A percentile compares a stretch with the other conserved stretches of the same genome.
Evolutionary conservation across 30 jellyfish, hydroid and myxozoan genomes (phyloP).

Genomic region (Cassiopea xamachana): DNA sequence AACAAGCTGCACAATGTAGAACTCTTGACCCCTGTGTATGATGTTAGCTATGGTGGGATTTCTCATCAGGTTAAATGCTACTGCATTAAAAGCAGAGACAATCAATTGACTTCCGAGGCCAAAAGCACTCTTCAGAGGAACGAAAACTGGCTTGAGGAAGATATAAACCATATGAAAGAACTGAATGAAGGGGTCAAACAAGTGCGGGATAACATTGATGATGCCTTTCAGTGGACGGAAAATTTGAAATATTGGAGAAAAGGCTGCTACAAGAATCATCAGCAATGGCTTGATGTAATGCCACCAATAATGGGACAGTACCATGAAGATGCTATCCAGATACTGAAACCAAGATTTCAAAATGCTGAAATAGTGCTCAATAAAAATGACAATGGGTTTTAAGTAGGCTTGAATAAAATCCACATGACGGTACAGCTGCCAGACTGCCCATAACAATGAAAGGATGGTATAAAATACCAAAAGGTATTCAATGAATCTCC

Average conservation of each 20-base stretch:
- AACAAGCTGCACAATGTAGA: conserved; percentile 62
- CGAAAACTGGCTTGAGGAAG: conserved; percentile 75
- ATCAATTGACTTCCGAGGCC: conserved; percentile 17
- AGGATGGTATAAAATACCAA: conserved; percentile 80
- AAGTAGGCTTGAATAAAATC: conserved; percentile 83
- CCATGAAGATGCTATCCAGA: conserved; percentile 74
- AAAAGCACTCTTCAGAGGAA: conserved; percentile 60
- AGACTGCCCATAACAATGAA: conserved; percentile 94
- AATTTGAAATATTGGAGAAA: conserved; percentile 66
- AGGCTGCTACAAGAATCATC: conserved; percentile 77
- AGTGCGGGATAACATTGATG: conserved; percentile 66
- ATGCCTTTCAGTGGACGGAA: conserved; percentile 89
- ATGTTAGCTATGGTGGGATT: conserved; percentile 54
- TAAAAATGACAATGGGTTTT: conserved; percentile 74
- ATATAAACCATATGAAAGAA: conserved; percentile 56
- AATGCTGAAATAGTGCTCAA: conserved; percentile 79
- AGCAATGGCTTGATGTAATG: conserved; percentile 85
- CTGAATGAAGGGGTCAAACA: conserved; percentile 82
- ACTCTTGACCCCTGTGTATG: conserved; percentile 54
- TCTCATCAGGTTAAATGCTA: conserved; percentile 5
- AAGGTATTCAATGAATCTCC: conserved; percentile 80
- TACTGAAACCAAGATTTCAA: conserved; percentile 87
- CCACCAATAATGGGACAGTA: conserved; percentile 94
- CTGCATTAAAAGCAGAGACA: conserved; percentile 11
- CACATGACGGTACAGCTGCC: conserved; percentile 98